These are phyloP conservation scores for Dione juno DNA, from an alignment of 2,888 invertebrate genomes.

Conservation along the genomic window DNA sequence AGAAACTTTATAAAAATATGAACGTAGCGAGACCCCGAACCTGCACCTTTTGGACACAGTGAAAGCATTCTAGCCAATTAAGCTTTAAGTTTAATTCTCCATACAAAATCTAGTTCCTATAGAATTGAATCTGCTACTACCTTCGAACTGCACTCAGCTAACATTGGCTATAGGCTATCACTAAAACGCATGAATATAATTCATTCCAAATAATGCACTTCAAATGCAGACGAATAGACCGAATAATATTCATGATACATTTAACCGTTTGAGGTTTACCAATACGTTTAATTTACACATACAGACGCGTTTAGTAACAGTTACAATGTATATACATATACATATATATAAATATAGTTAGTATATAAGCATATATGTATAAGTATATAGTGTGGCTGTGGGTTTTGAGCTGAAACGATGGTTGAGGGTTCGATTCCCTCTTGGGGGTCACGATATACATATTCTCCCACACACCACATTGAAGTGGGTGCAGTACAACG, in stretches of 20 bases:
- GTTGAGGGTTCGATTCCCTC: not conserved
- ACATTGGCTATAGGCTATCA: not conserved
- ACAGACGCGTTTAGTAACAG: slow-evolving; percentile 11
- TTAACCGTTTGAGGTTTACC: slow-evolving; percentile 38
- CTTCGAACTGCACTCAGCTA: not conserved
- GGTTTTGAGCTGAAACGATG: not conserved
- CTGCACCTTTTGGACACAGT: too few relatives aligned
- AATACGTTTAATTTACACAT: slow-evolving; percentile 29
- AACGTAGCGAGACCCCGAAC: too few relatives aligned
- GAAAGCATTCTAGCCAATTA: too few relatives aligned
- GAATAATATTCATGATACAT: slow-evolving; percentile 35
- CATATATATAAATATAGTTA: not conserved
- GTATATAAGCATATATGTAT: not conserved
- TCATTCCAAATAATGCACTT: slow-evolving; percentile 17
- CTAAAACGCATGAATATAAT: not conserved
- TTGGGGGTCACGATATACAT: not conserved
- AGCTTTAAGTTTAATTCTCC: too few relatives aligned
- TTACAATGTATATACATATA: slow-evolving; percentile 12
- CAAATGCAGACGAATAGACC: slow-evolving; percentile 30
- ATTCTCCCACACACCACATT: too few relatives aligned
- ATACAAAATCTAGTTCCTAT: not conserved
- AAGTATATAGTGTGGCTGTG: not conserved
- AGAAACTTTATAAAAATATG: too few relatives aligned
- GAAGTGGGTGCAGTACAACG: too few relatives aligned
- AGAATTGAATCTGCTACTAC: not conserved